Evolutionary conservation across 2,888 invertebrate genomes (phyloP), one percentile per base, ranked within the genome.

Genomic region (Lycia hirtaria): DNA sequence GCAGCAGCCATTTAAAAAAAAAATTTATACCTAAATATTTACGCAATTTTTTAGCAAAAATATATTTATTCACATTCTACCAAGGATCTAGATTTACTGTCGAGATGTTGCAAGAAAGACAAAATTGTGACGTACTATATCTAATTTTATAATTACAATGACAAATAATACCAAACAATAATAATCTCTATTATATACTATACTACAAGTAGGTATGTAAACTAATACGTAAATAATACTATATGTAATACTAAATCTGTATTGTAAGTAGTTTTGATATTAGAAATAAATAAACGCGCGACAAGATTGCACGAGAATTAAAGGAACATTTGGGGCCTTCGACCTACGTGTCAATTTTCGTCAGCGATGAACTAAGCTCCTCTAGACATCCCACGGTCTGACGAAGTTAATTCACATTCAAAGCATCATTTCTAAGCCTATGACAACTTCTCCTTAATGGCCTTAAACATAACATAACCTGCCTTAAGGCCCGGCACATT

Each of bases 381-480:
- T 53, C n/a, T 37, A 32, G 15, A 26, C 14, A 26, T 19, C 14
- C 12, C 15, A 30, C 35, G 26, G 22, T 14, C 19, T 43, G 38
- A 37, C 35, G 51, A 35, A 22, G 33, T 20, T 40, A 57, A 64
- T 62, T 62, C 35, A 40, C 37, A 67, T 66, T 59, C 64, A 52
- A 53, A 47, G n/a, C 45, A 60, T 60, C 52, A 68, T 69, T 68
- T 82, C 81, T 85, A 82, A 80, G 75, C 74, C 81, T 84, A 85
- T 80, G 79, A 74, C 85, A 80, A 82, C 81, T 72, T 72, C 65
- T 67, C 70, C 67, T 70, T 71, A 75, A 68, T 80, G 78, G 84
- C 83, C 83, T 85, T 76, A 83, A 70, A 80, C 87, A 85, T 85
- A 88, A 88, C 89, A 85, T 87, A 88, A 91, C 91, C 91, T 91